phyloP scores from a whole-genome alignment of 2,888 invertebrate genomes.

The Epiblema foenella region DNA sequence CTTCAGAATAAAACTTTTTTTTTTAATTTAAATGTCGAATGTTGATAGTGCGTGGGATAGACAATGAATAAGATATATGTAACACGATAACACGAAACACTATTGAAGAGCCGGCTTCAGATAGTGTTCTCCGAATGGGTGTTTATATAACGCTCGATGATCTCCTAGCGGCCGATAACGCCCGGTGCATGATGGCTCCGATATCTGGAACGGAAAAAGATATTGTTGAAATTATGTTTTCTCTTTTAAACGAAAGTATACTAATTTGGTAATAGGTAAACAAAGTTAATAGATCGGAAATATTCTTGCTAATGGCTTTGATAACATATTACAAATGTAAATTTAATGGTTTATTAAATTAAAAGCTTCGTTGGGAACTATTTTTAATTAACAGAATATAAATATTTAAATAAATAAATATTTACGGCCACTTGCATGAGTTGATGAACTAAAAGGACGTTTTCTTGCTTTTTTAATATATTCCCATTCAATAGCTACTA shows the following conservation, averaged over 20 bases:
- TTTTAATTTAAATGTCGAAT: conserved; percentile 8
- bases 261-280: conserved; percentile 44
- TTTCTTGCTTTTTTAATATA: too few relatives aligned
- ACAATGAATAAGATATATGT: conserved; percentile 52
- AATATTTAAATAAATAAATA: too few relatives aligned
- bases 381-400: background rate
- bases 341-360: conserved; percentile 16
- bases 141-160: conserved; percentile 52
- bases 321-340: conserved; percentile 13
- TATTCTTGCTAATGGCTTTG: conserved; percentile 12
- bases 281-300: conserved; percentile 19
- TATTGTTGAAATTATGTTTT: conserved; percentile 50
- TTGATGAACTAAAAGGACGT: too few relatives aligned
- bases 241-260: conserved; percentile 48
- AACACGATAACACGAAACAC: conserved; percentile 53
- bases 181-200: conserved; percentile 72
- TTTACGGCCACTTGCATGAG: too few relatives aligned
- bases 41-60: conserved; percentile 41
- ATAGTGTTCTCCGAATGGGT: conserved; percentile 51
- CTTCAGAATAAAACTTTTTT: background rate
- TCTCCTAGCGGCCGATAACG: conserved; percentile 67
- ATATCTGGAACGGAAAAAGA: conserved; percentile 71
- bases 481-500: too few relatives aligned
- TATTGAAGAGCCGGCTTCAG: conserved; percentile 51
- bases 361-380: background rate